Percentiles rank a stretch among this genome's conserved stretches.
Evolutionary conservation across 1,140 invertebrate species (phyloP).

Genomic region (Drosophila bifasciata): DNA sequence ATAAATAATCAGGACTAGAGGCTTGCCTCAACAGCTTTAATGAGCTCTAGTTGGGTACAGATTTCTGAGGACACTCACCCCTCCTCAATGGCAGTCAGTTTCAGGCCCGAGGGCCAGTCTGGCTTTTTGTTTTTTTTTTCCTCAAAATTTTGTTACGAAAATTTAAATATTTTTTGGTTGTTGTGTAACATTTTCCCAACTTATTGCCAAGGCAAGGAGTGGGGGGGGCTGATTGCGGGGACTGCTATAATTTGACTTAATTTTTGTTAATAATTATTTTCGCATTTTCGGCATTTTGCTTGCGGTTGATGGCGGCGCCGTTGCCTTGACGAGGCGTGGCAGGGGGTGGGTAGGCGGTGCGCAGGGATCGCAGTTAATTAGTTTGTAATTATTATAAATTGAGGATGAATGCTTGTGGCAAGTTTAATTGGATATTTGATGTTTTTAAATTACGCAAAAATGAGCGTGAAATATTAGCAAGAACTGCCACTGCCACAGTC

Average conservation of each 20-base stretch:
- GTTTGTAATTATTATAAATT: slow-evolving; percentile 83
- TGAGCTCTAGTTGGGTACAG: slow-evolving; percentile 75
- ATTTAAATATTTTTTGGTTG: slow-evolving; percentile 68
- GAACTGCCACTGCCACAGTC: slow-evolving; percentile 11
- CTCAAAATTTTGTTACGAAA: slow-evolving; percentile 64
- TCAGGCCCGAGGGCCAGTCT: slow-evolving; percentile 39
- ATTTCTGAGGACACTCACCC: slow-evolving; percentile 35
- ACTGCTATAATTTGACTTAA: slow-evolving; percentile 73
- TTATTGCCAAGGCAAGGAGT: slow-evolving; percentile 53
- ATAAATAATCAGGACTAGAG: slow-evolving; percentile 35
- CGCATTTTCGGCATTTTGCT: slow-evolving; percentile 75
- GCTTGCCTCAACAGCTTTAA: slow-evolving; percentile 56
- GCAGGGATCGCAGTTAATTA: slow-evolving; percentile 79
- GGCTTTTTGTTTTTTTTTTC: slow-evolving; percentile 30
- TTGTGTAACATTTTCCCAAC: slow-evolving; percentile 35
- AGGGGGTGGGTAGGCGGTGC: no score
- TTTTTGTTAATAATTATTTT: slow-evolving; percentile 83
- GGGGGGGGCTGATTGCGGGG: slow-evolving; percentile 19
- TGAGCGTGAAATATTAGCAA: slow-evolving; percentile 67
- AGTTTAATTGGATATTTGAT: slow-evolving; percentile 83
- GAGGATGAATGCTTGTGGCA: slow-evolving; percentile 82
- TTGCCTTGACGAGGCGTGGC: slow-evolving; percentile 44
- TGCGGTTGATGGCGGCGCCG: slow-evolving; percentile 54
- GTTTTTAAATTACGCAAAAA: slow-evolving; percentile 76
- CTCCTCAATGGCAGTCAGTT: slow-evolving; percentile 38